Conservation (phyloP, 2,797 vertebrate species). For the Acomys russatus region DNA sequence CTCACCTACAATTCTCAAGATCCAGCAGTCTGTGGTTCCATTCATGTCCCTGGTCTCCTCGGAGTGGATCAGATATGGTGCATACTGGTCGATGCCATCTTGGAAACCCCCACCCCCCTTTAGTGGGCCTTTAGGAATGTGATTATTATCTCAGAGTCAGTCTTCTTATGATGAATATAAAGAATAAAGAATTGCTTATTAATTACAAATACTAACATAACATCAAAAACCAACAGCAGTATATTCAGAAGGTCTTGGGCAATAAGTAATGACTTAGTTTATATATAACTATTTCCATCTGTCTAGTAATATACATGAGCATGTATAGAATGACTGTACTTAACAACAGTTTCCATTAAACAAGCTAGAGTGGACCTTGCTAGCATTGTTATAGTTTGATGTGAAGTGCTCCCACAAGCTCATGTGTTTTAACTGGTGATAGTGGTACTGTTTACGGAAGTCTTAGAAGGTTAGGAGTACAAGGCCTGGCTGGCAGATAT, state of each 20-base stretch:
- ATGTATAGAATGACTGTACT: neutral
- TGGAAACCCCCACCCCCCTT: neutral
- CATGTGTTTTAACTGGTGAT: neutral
- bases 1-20: too few species aligned
- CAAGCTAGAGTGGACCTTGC: neutral
- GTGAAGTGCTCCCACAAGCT: neutral
- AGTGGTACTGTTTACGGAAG: neutral
- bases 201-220: neutral
- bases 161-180: neutral
- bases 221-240: neutral
- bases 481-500: neutral
- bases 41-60: too few species aligned
- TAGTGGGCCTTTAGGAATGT: neutral
- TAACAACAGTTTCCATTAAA: conserved; percentile 17
- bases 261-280: neutral
- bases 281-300: neutral
- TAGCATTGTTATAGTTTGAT: neutral
- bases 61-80: too few species aligned
- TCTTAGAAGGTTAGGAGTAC: neutral
- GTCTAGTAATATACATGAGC: too few species aligned
- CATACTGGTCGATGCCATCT: too few species aligned
- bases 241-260: neutral
- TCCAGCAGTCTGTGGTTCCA: too few species aligned
- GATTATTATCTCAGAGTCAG: neutral
- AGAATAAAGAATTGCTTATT: neutral